A percentile compares a stretch with the other conserved stretches of the same genome.
phyloP scores from a whole-genome alignment of 1,140 invertebrate genomes.

The Chironomus striatipennis region DNA sequence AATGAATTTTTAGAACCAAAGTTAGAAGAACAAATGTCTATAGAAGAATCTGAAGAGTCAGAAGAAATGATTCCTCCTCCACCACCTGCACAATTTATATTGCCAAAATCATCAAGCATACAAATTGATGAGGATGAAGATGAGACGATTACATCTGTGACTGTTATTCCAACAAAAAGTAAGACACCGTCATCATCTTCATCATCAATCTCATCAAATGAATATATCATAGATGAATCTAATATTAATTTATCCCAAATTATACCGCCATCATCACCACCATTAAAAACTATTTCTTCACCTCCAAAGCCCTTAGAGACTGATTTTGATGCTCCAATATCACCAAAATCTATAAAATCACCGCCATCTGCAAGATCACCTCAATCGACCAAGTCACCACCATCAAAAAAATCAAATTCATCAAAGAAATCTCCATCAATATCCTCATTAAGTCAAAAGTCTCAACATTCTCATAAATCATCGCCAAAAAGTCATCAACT shows the following conservation, averaged over 20 bases:
- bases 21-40: no score
- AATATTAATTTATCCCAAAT: neutral
- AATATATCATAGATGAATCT: neutral
- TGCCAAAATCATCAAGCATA: neutral
- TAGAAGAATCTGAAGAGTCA: neutral
- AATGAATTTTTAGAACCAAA: no score
- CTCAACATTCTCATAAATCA: neutral
- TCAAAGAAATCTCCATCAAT: neutral
- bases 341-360: neutral
- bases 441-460: neutral
- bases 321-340: neutral
- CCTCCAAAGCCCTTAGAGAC: neutral
- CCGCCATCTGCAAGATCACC: neutral
- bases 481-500: neutral
- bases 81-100: neutral
- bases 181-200: constrained; percentile 15
- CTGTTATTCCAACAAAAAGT: neutral
- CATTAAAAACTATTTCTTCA: neutral
- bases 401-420: constrained; percentile 13
- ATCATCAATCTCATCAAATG: constrained; percentile 14
- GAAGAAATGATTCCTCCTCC: neutral
- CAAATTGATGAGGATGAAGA: neutral
- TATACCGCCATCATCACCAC: neutral
- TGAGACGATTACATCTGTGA: neutral
- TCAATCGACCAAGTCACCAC: neutral